Percentiles rank a stretch among this genome's conserved stretches.
phyloP scores from a whole-genome alignment of 2,888 invertebrate genomes.

The Tethea ocularis region DNA sequence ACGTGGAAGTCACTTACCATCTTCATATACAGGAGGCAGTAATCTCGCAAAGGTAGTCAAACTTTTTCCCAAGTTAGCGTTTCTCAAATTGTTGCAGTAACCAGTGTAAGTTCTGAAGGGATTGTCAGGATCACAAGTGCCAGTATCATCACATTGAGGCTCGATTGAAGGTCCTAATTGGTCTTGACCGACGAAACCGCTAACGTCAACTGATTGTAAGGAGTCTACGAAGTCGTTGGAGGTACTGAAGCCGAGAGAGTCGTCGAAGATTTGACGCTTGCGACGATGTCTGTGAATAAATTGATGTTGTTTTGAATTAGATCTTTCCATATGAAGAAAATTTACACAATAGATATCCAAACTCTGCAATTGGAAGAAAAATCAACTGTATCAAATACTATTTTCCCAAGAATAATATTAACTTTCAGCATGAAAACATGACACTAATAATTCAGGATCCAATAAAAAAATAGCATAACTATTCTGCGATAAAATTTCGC shows the following conservation, averaged over 20 bases:
- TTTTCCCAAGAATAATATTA: not conserved
- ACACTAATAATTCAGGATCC: not conserved
- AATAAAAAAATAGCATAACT: not conserved
- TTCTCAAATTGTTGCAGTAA: constrained; percentile 93
- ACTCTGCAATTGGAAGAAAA: too few species aligned
- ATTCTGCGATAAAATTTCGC: not conserved
- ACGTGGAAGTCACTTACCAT: constrained; percentile 82
- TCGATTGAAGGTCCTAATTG: constrained; percentile 85
- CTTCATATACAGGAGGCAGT: constrained; percentile 93
- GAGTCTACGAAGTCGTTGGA: constrained; percentile 89
- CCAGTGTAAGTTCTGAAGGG: constrained; percentile 91
- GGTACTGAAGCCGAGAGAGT: constrained; percentile 68
- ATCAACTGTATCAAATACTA: not conserved
- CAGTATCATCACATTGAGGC: constrained; percentile 88
- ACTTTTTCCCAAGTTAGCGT: constrained; percentile 92
- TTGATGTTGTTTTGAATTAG: not conserved
- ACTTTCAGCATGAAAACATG: not conserved
- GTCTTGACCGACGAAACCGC: constrained; percentile 86
- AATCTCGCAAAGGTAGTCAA: constrained; percentile 93
- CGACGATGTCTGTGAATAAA: constrained; percentile 77
- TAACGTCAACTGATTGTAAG: constrained; percentile 91
- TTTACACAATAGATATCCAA: too few species aligned
- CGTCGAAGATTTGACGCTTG: constrained; percentile 90
- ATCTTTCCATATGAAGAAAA: not conserved
- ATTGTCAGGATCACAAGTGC: constrained; percentile 88